A percentile compares a stretch with the other conserved stretches of the same genome.
phyloP scores from a whole-genome alignment of 1,140 invertebrate species.

The Eciton burchellii region DNA sequence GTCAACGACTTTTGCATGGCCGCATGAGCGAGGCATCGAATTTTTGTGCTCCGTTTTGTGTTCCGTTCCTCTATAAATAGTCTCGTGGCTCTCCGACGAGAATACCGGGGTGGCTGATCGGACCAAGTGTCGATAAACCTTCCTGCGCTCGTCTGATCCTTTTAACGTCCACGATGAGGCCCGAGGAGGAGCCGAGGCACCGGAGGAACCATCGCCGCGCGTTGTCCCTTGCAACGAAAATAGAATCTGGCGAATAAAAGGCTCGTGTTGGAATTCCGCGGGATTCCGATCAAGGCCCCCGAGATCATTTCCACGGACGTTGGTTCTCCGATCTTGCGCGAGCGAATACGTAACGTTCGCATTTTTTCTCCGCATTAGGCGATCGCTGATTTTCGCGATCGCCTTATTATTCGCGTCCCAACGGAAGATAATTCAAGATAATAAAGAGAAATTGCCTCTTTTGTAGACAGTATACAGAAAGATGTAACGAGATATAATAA shows the following conservation, averaged over 20 bases:
- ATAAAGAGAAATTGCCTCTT: no score
- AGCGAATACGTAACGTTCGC: slow-evolving; percentile 28
- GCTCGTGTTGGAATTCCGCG: slow-evolving; percentile 39
- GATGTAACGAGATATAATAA: no score
- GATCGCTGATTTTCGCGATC: no score
- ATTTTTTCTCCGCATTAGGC: slow-evolving; percentile 7
- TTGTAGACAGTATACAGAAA: no score
- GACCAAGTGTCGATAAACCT: slow-evolving; percentile 51
- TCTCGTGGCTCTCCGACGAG: background rate
- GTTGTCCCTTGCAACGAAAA: slow-evolving; percentile 65
- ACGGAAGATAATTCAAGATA: no score
- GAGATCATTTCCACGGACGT: background rate
- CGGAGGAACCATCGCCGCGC: slow-evolving; percentile 32
- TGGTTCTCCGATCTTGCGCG: background rate
- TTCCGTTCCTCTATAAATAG: slow-evolving; percentile 48
- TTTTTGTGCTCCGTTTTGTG: slow-evolving; percentile 33
- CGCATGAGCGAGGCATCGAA: background rate
- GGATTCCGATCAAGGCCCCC: slow-evolving; percentile 56
- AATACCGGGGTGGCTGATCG: slow-evolving; percentile 36
- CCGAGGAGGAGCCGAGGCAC: slow-evolving; percentile 11
- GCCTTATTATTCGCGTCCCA: no score
- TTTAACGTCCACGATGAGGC: slow-evolving; percentile 49
- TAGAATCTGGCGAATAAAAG: slow-evolving; percentile 54
- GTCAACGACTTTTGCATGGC: slow-evolving; percentile 16
- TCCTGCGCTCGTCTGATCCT: slow-evolving; percentile 44